Base-by-base conservation (phyloP, 2,113 vertebrate genomes). In the Melanerpes aurifrons region DNA sequence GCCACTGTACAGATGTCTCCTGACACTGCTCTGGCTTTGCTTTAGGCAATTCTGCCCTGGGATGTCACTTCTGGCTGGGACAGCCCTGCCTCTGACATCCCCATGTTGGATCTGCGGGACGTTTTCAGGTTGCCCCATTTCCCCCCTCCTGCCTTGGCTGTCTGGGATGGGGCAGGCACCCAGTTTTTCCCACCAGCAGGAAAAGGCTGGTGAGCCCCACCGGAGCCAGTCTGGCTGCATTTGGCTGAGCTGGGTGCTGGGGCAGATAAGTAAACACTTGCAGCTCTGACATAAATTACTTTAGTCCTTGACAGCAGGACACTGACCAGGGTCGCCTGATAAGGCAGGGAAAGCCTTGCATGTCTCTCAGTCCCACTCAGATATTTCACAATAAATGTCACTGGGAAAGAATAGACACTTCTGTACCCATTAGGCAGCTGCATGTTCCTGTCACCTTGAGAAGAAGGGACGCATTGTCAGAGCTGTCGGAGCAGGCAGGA, bases 201-300 rank as follows among this genome's bases (percentile, higher is more conserved):
- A 97, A 96, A 93, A 96, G 93, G 96, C 96, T 97, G 97, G 92
- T 96, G 97, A 96, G 96, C 95, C 82, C 73, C 94, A 87, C 67
- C 95, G 98, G 98, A 98, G 98, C 97, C 98, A 98, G 98, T 94
- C 97, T 98, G 98, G 97, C 98, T 98, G 98, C 97, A 97, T 94
- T 84, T 2, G 87, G 94, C 97, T 47, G 89, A 97, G 97, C 95
- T 95, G 96, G 94, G 96, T 72, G 92, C 97, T 97, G 95, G 91
- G 96, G 96, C 96, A 98, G 98, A 99, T 99, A 99, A 98, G 98
- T 98, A 96, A 97, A 98, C 98, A 98, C 98, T 98, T 97, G 98
- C 98, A 97, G 97, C 98, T 77, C 93, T 97, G 98, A 98, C 98
- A 98, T 99, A 98, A 98, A 98, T 99, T 98, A 99, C 98, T 98